Evolutionary conservation across 2,888 invertebrate species (phyloP).

Genomic region (Drosophila pseudotalamancana): DNA sequence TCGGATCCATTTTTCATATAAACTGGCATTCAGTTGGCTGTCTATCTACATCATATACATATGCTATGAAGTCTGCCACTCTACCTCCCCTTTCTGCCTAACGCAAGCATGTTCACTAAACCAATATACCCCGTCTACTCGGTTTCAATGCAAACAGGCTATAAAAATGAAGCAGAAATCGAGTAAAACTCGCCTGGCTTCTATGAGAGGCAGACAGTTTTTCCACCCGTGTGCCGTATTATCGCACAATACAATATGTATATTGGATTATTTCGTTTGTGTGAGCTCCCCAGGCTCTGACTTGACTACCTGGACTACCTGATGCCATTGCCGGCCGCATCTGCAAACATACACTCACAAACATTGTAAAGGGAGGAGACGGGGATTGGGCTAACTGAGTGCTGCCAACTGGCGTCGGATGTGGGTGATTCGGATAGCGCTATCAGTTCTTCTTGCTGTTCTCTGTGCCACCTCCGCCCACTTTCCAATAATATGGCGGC

Average conservation of each 20-base stretch:
- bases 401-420: not conserved
- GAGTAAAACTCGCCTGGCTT: conserved; percentile 16
- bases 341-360: not conserved
- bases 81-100: too few relatives aligned
- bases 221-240: conserved; percentile 48
- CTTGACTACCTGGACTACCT: conserved; percentile 22
- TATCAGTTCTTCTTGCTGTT: conserved; percentile 9
- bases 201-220: conserved; percentile 19
- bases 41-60: too few relatives aligned
- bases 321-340: conserved; percentile 13
- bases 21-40: too few relatives aligned
- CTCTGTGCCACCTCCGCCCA: conserved; percentile 8
- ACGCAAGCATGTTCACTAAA: too few relatives aligned
- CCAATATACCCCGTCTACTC: too few relatives aligned
- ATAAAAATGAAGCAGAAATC: conserved; percentile 16
- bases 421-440: not conserved
- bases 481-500: conserved; percentile 39
- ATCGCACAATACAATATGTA: conserved; percentile 80
- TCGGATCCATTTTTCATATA: too few relatives aligned
- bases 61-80: too few relatives aligned
- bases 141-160: too few relatives aligned
- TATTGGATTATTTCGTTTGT: conserved; percentile 78
- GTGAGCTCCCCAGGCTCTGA: conserved; percentile 38
- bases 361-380: not conserved
- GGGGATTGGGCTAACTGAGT: not conserved